Base-by-base conservation (phyloP, 2,888 invertebrate genomes). In the Tipula confusa region DNA sequence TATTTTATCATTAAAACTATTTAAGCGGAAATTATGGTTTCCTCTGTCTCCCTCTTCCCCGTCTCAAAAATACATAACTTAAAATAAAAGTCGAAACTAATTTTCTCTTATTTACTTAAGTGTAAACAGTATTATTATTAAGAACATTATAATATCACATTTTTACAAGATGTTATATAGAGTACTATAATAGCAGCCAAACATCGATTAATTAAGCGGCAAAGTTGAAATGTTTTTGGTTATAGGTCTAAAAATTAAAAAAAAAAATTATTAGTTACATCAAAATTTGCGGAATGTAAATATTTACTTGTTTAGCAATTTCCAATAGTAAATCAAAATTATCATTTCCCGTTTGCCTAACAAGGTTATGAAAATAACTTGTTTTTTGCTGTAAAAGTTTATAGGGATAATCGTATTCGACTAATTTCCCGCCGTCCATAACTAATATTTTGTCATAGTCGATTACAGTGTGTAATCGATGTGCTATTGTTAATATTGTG, bases 401-500 rank as follows among this genome's bases (percentile, higher is more conserved):
- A 88, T 92, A 91, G 0, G 96, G 96, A 86, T 93, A 92, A 85
- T 94, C 95, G 88, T 93, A 95, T 90, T 96, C 95, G 83, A 92
- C 92, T 87, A 94, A 91, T 83, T 88, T 90, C 0, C 97, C 97
- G 64, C 94, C 93, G 87, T 95, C 94, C 92, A 97, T 93, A n/a
- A 96, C 96, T 85, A 96, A 88, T 84, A 96, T 94, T 85, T 89
- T 88, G 86, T 92, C 92, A 3, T 91, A 95, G 88, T 97, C 97
- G 90, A 98, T 97, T 43, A 98, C 95, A 0, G 97, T 97, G 88
- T 97, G 94, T 84, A 98, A 90, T 7, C 97, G 92, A 90, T 98
- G 97, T 3, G 97, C 97, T 36, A 98, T 96, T 0, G 97, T 97
- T 18, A 98, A 89, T 1, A 97, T 97, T 0, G 97, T 97, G 88